These are phyloP conservation scores for Epinotia ramella DNA, from an alignment of 2,888 invertebrate species.

Conservation along the genomic window DNA sequence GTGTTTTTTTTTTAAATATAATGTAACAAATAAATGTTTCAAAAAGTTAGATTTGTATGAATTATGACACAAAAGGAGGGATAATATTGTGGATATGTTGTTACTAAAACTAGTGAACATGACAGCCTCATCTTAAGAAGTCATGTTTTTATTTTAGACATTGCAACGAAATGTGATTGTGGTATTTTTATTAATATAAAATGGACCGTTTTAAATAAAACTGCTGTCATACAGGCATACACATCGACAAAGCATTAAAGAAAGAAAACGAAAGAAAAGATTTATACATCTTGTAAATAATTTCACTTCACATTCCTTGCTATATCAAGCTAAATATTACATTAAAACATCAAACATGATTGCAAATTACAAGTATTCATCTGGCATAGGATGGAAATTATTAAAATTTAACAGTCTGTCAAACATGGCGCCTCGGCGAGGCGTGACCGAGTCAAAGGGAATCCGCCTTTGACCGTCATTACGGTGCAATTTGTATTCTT, in stretches of 20 bases:
- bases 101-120: too few species aligned
- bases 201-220: too few species aligned
- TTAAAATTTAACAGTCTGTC: conserved; percentile 49
- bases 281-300: conserved; percentile 1
- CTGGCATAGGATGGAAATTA: conserved; percentile 47
- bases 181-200: too few species aligned
- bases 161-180: too few species aligned
- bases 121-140: too few species aligned
- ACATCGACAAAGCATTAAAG: too few species aligned
- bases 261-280: too few species aligned
- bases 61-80: too few species aligned
- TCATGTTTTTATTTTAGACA: too few species aligned
- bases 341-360: conserved; percentile 33
- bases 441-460: conserved; percentile 55
- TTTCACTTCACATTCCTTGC: conserved; percentile 1
- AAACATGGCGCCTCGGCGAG: conserved; percentile 49
- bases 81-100: too few species aligned
- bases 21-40: neutral
- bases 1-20: neutral
- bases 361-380: conserved; percentile 39
- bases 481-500: conserved; percentile 46
- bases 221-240: too few species aligned
- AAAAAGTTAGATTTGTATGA: neutral
- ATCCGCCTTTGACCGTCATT: conserved; percentile 51
- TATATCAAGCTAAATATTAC: conserved; percentile 4